These are phyloP conservation scores for Diorhabda elongata DNA, from an alignment of 1,140 invertebrate species.

Conservation along the genomic window DNA sequence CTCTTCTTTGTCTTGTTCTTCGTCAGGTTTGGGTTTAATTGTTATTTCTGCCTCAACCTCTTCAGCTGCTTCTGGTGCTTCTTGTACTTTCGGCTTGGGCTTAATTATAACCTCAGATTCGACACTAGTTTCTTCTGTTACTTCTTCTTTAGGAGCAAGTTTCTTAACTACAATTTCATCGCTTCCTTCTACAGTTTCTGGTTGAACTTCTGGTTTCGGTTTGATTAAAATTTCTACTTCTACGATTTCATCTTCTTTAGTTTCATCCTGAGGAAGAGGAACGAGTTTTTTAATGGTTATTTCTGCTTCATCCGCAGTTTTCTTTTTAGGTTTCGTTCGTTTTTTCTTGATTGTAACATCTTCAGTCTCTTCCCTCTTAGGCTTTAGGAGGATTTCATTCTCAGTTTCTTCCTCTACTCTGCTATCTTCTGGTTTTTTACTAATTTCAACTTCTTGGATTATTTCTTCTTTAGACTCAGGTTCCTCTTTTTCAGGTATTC, in stretches of 20 bases:
- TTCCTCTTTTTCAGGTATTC: constrained; percentile 20
- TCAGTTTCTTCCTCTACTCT: background rate
- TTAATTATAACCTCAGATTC: constrained; percentile 25
- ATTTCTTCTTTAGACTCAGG: constrained; percentile 5
- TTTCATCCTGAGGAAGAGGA: constrained; percentile 37
- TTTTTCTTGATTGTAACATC: constrained; percentile 28
- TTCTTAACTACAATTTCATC: constrained; percentile 12
- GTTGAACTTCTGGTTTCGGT: constrained; percentile 21
- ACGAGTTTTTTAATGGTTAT: constrained; percentile 56
- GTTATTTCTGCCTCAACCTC: constrained; percentile 32
- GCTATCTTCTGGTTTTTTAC: constrained; percentile 6
- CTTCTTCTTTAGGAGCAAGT: constrained; percentile 36
- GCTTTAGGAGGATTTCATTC: background rate
- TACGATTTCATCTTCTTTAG: constrained; percentile 43
- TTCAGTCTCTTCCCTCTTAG: constrained; percentile 17
- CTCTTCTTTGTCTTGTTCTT: constrained; percentile 24
- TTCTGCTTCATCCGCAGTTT: constrained; percentile 41
- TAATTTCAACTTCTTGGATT: background rate
- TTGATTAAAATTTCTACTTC: constrained; percentile 17
- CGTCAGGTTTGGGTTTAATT: constrained; percentile 21
- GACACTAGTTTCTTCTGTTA: constrained; percentile 24
- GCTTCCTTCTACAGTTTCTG: constrained; percentile 19
- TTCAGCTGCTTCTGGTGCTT: constrained; percentile 33
- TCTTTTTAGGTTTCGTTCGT: constrained; percentile 14
- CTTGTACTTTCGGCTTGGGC: constrained; percentile 19